Evolutionary conservation across 2,888 invertebrate species (phyloP), one percentile per base, ranked within the genome.

Genomic region (Abscondita cerata): DNA sequence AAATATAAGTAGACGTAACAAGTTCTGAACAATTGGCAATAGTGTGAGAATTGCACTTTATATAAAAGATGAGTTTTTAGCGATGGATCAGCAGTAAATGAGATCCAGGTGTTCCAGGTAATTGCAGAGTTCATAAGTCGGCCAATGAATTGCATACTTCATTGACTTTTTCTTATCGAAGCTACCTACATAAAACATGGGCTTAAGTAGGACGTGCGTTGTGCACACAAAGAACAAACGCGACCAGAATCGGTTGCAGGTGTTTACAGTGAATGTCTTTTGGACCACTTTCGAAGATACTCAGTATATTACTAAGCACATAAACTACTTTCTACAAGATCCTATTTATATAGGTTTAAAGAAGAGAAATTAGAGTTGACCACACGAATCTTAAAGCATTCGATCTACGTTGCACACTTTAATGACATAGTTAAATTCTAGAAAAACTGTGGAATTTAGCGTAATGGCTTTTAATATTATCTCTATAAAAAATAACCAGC

Each of bases 31-130:
- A 25, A 52, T 61, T 46, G 38, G 38, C 44, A 25, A 52, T 46
- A 19, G 38, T 50, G 53, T 46, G 52, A 58, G 46, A 46, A 15
- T 44, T 16, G 48, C 57, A 62, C 25, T 47, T 50, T 56, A 52
- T 56, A 52, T 13, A 47, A 20, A 25, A 62, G 51, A 62, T 62
- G 54, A 58, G 58, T 62, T 54, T 62, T 62, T 58, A 51, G n/a
- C n/a, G n/a, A n/a, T n/a, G n/a, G n/a, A n/a, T n/a, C n/a, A n/a
- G n/a, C n/a, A n/a, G n/a, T 60, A 69, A 70, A 70, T 69, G 64
- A 67, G 50, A 56, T 62, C 70, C 70, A 70, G 68, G 68, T 70
- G 70, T 70, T 65, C 67, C 56, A 50, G 25, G 57, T 60, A 63
- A 63, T 62, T 65, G 55, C 53, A 47, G 25, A 52, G 62, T 19